A percentile compares a stretch with the other conserved stretches of the same genome.
phyloP scores from a whole-genome alignment of 92 coral and sea anemone genomes.

The Umimayanthus chanpuru region DNA sequence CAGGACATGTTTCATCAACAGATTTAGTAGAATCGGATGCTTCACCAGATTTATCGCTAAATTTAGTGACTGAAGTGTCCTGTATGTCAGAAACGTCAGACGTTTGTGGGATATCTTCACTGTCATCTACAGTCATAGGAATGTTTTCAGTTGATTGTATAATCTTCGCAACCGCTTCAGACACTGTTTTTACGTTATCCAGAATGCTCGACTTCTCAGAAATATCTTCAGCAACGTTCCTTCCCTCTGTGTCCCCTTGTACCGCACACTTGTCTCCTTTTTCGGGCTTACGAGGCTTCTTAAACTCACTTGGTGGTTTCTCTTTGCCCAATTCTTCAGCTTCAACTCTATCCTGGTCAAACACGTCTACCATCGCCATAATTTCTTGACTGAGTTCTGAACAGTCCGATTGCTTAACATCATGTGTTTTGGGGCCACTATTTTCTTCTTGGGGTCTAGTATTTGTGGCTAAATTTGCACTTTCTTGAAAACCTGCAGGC shows the following conservation, averaged over 20 bases:
- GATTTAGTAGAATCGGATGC: constrained; percentile 7
- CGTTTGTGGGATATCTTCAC: background rate
- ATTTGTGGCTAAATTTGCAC: background rate
- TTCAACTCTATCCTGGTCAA: background rate
- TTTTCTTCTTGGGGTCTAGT: background rate
- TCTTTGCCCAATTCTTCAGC: background rate
- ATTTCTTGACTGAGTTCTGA: constrained; percentile 29
- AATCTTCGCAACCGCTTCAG: background rate
- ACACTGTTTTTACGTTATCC: background rate
- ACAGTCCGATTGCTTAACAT: background rate
- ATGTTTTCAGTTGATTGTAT: background rate
- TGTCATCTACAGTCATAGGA: background rate
- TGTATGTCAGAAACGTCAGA: background rate
- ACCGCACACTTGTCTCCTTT: background rate
- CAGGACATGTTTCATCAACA: background rate
- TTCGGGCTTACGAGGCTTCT: background rate
- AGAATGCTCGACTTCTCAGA: background rate
- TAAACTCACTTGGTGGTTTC: constrained; percentile 5
- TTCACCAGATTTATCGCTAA: background rate
- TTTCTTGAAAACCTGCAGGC: background rate
- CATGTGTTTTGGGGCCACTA: background rate
- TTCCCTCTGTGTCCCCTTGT: background rate
- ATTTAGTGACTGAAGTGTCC: background rate
- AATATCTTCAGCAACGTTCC: background rate
- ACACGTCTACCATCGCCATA: background rate